Evolutionary conservation across 2,797 vertebrate species (phyloP), one percentile per base, ranked within the genome.

Genomic region (Spinibarbus caldwelli): DNA sequence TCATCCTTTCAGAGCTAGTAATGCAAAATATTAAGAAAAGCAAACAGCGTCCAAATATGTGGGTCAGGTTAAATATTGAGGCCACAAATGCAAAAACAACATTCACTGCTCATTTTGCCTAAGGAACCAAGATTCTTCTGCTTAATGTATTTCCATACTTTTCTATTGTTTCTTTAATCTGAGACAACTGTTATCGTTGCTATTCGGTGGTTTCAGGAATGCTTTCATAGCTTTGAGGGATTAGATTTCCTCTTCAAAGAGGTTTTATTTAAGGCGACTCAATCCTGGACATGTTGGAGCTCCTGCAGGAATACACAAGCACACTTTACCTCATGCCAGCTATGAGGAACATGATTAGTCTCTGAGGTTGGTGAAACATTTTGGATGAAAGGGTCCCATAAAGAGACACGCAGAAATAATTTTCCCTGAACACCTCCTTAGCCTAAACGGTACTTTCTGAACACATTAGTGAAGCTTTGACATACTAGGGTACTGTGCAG

Each of bases 221-320:
- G 23, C 54, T 43, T 49, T 31, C 43, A 31, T n/a, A 14, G 7
- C 14, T 57, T n/a, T n/a, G 19, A 54, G 36, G 66, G 67, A 86
- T 83, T 71, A 70, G 57, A 78, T 80, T 80, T 29, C 66, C 26
- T 57, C 19, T 64, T 78, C 41, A 86, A 82, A 78, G 67, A 12
- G 15, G 2, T 80, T 80, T 31, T 80, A 26, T 59, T 45, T 43
- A 7, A 71, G n/a, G 21, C 2, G 5, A 52, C 14, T n/a, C 71
- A 21, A 23, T 59, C n/a, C 80, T 64, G 41, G 80, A 62, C 78
- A 36, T 87, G 82, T 70, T 70, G 70, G 8, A 59, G 17, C 45
- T 34, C 34, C 43, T 66, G 43, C 82, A 73, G 77, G 34, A 67
- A 80, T 36, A 54, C 75, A 54, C 31, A 75, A 34, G 72, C 45